A percentile compares a stretch with the other conserved stretches of the same genome.
These are phyloP conservation scores for Corvus moneduloides DNA, from an alignment of 2,113 vertebrate species.

Conservation along the genomic window DNA sequence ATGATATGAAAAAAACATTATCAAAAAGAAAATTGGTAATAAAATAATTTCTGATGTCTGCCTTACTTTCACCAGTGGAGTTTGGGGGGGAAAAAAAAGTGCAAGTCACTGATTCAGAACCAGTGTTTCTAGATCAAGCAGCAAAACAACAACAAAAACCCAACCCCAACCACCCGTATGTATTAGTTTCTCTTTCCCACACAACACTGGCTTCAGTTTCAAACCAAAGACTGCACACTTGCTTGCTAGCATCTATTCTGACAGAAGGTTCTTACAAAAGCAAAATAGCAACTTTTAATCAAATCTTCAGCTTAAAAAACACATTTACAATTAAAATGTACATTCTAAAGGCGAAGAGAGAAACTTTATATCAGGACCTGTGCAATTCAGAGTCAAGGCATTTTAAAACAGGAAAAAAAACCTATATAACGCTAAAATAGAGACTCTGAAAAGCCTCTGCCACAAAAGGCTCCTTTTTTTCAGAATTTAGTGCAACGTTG, in stretches of 20 bases:
- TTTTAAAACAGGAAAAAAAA: not conserved
- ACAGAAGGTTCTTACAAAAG: not conserved
- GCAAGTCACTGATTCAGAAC: not conserved
- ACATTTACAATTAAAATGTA: not conserved
- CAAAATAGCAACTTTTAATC: not conserved
- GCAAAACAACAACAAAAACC: not conserved
- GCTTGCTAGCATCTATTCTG: not conserved
- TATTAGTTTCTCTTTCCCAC: not conserved
- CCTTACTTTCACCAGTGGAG: not conserved
- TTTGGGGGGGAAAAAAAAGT: not conserved
- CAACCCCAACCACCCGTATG: not conserved
- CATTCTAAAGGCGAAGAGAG: not conserved
- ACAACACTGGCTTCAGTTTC: not conserved
- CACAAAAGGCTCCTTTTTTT: not conserved
- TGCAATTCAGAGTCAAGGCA: not conserved
- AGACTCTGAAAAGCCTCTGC: not conserved
- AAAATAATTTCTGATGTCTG: not conserved
- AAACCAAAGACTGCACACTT: not conserved
- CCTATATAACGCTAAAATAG: not conserved
- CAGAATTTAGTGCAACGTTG: not conserved
- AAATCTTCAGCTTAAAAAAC: not conserved
- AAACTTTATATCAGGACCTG: not conserved
- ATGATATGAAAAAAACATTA: not conserved
- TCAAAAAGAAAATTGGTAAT: not conserved
- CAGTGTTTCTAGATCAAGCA: not conserved